These are phyloP conservation scores for Euborellia annulipes DNA, from an alignment of 1,140 invertebrate genomes.

Conservation along the genomic window DNA sequence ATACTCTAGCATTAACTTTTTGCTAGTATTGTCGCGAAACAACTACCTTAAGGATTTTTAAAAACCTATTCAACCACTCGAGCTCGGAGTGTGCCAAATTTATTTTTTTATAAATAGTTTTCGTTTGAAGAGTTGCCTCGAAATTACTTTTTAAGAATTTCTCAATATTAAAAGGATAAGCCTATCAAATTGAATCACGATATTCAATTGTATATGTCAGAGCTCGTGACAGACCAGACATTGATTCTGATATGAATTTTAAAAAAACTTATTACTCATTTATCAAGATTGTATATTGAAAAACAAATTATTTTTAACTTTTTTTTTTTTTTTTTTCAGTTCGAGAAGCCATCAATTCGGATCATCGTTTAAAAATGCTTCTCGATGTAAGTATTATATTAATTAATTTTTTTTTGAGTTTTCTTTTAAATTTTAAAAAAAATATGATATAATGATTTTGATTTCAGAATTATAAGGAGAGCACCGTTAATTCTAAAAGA, in stretches of 20 bases:
- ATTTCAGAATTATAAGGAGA: conserved; percentile 66
- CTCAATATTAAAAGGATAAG: conserved; percentile 1
- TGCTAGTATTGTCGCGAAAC: no score
- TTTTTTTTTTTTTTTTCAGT: conserved; percentile 44
- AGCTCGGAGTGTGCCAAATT: not conserved
- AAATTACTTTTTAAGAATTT: not conserved
- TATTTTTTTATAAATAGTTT: no score
- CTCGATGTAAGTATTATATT: conserved; percentile 48
- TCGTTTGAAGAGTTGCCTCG: not conserved
- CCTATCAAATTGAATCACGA: not conserved
- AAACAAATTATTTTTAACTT: conserved; percentile 2
- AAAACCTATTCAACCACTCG: not conserved
- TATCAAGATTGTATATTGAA: no score
- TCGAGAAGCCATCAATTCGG: conserved; percentile 90
- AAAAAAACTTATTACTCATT: not conserved
- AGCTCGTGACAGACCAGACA: not conserved
- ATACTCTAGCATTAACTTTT: no score
- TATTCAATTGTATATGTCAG: conserved; percentile 6
- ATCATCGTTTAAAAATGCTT: conserved; percentile 81
- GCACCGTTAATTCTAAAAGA: conserved; percentile 72
- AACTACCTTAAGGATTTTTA: no score
- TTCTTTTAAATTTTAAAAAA: conserved; percentile 8
- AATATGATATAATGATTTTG: conserved; percentile 12
- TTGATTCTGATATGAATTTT: conserved; percentile 4
- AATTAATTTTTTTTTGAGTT: conserved; percentile 4